Evolutionary conservation across 1,140 invertebrate species (phyloP).

Genomic region (Meloidogyne hapla): DNA sequence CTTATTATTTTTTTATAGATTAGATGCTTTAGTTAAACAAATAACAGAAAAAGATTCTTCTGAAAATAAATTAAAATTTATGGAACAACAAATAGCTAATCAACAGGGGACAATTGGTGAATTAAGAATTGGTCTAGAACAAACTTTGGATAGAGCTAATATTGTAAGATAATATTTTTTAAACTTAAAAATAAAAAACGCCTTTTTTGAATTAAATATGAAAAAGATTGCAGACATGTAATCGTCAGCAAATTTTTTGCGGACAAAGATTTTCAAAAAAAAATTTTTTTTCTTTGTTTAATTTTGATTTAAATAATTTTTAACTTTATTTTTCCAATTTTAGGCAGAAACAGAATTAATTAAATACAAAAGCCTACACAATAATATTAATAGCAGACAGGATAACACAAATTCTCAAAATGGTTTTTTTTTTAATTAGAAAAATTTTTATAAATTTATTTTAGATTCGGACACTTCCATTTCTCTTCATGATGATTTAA

Average conservation of each 20-base stretch:
- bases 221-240: too few relatives aligned
- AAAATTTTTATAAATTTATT: not conserved
- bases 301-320: not conserved
- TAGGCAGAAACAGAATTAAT: slow-evolving; percentile 21
- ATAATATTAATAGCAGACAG: not conserved
- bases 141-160: slow-evolving; percentile 29
- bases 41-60: slow-evolving; percentile 23
- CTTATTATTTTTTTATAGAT: slow-evolving; percentile 21
- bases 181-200: too few relatives aligned
- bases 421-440: not conserved
- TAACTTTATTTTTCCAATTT: slow-evolving; percentile 3
- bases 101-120: slow-evolving; percentile 15
- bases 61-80: slow-evolving; percentile 27
- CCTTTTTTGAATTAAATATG: too few relatives aligned
- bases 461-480: not conserved
- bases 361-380: not conserved
- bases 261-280: too few relatives aligned
- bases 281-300: not conserved
- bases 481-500: slow-evolving; percentile 1
- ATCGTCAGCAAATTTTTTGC: too few relatives aligned
- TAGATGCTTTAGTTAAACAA: slow-evolving; percentile 33
- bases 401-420: not conserved
- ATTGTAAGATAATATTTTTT: slow-evolving; percentile 22
- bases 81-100: slow-evolving; percentile 35
- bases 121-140: slow-evolving; percentile 19